phyloP scores from a whole-genome alignment of 2,888 invertebrate species.

The Lissonota sp. region DNA sequence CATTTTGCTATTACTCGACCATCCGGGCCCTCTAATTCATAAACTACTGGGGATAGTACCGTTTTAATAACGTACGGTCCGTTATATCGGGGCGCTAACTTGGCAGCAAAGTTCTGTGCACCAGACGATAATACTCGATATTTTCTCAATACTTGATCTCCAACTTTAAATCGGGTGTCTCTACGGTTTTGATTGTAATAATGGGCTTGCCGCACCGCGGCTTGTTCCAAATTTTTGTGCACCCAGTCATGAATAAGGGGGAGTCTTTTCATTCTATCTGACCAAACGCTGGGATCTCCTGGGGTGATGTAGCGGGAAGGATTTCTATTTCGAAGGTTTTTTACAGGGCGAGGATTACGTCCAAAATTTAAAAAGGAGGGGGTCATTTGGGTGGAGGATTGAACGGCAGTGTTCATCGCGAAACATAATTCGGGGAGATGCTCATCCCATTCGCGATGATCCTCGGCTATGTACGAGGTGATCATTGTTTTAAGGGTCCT shows the following conservation, averaged over 20 bases:
- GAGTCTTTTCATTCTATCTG: not conserved
- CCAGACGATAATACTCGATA: not conserved
- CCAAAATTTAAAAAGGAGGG: conserved; percentile 73
- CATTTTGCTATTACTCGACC: too few relatives aligned
- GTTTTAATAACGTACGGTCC: not conserved
- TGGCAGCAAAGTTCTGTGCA: too few relatives aligned
- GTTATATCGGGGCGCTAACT: not conserved
- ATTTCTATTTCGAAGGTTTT: not conserved
- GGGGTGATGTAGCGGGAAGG: too few relatives aligned
- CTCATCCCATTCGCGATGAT: too few relatives aligned
- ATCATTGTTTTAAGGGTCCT: too few relatives aligned
- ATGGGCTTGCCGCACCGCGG: not conserved
- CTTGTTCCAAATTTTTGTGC: not conserved
- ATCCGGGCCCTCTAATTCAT: not conserved
- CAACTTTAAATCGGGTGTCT: not conserved
- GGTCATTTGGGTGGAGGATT: conserved; percentile 71
- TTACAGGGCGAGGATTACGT: conserved; percentile 58
- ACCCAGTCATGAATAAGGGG: conserved; percentile 14
- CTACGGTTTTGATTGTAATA: not conserved
- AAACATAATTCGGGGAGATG: too few relatives aligned
- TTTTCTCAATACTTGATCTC: conserved; percentile 2
- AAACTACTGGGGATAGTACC: not conserved
- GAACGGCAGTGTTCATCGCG: too few relatives aligned
- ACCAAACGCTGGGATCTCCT: not conserved
- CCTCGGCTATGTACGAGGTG: too few relatives aligned